Base-by-base conservation (phyloP, 2,888 invertebrate genomes). In the Agapostemon virescens region DNA sequence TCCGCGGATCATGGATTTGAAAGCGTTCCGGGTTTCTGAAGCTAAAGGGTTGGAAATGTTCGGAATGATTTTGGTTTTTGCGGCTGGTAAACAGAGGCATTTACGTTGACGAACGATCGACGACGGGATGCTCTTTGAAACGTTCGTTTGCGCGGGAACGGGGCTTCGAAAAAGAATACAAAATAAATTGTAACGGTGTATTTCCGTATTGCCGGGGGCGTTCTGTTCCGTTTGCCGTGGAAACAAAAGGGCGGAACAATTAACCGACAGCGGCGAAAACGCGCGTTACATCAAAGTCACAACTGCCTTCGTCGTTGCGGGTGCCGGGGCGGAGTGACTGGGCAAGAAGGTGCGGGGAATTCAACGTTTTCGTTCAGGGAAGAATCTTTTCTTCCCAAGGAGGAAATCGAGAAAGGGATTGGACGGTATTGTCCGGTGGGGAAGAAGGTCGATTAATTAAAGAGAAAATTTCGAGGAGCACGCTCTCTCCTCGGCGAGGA, bases 191-290 rank as follows among this genome's bases (percentile, higher is more conserved):
- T 36, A 33, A 13, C 20, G 36, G 20, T 33, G 9, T n/a, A 33
- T 33, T 63, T 33, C 33, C 33, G 61, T 61, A 30, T 61, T 11
- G 61, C 36, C 68, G 45, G 13, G 11, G n/a, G 45, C n/a, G 45
- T 13, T 13, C 30, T 9, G 45, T 30, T 33, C 64, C 69, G 63
- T 30, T 67, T 45, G 36, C 64, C 38, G 52, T 42, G 40, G 30
- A 42, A 68, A 70, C 71, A 71, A 79, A 52, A 69, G 63, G 49
- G 70, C 63, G 81, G 69, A 52, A 74, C 77, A 74, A 74, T 74
- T 71, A 82, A 81, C 71, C 23, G 67, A 67, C 30, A 42, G 30
- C 20, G 17, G 67, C 5, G 67, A 67, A 42, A 45, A 67, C 26
- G 66, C 23, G 66, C 17, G 42, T 67, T 30, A 30, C 42, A 45